Evolutionary conservation across 1,140 invertebrate genomes (phyloP), one percentile per base, ranked within the genome.

Genomic region (Hylaeus volcanicus): DNA sequence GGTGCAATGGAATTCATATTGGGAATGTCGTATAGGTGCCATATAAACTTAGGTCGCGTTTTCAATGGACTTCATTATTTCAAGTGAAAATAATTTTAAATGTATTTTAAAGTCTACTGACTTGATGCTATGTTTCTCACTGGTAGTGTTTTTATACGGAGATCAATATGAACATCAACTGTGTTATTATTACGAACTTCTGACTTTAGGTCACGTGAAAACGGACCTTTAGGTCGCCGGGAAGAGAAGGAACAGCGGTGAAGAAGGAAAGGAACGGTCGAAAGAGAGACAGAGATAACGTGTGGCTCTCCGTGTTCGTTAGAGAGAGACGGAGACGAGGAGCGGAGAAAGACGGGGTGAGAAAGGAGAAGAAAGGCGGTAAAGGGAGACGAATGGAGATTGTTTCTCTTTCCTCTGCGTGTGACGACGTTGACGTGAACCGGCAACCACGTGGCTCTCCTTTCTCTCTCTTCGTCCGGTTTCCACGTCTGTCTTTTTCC

Each of bases 401-500:
- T 56, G 72, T 79, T 82, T 69, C 73, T 82, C 81, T 68, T 79
- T 82, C 86, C 81, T 86, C 69, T 72, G 48, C 66, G 66, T 76
- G 74, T 14, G 55, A 79, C 74, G 81, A 87, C 86, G 88, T 86
- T 80, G 77, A 89, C 88, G 84, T 84, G 86, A 71, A 89, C 86
- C 81, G 81, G 84, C 85, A 83, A 88, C 89, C 82, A 83, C 82
- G 82, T 83, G 82, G 81, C 63, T 82, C 56, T 77, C 82, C 80
- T 79, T 75, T 66, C 70, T 73, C 61, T 81, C 77, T 86, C 84
- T 76, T 65, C 43, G 5, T 43, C 55, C 68, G 60, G 8, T 45
- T 61, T 43, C 58, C 71, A 15, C 56, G 55, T 15, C 63, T 73
- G 51, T 75, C 76, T 75, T 65, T 71, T 74, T 77, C 82, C 55